Percentiles rank a stretch among this genome's conserved stretches.
phyloP scores from a whole-genome alignment of 2,797 vertebrate species.

The Enteromius fasciolatus region DNA sequence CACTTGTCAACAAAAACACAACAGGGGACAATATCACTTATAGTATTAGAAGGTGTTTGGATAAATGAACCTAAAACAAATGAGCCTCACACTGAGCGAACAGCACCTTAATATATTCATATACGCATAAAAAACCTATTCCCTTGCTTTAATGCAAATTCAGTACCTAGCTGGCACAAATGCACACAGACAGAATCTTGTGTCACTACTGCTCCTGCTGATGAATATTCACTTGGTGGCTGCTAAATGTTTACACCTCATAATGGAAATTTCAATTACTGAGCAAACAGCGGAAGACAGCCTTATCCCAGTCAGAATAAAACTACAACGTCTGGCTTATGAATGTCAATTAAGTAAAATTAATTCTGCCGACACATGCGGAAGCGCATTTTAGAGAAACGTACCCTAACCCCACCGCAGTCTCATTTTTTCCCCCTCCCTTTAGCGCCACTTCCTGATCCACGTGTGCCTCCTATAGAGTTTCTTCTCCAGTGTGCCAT shows the following conservation, averaged over 20 bases:
- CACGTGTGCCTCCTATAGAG: neutral
- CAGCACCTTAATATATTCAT: constrained; percentile 63
- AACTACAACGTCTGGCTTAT: constrained; percentile 77
- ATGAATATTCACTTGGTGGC: constrained; percentile 86
- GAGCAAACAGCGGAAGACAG: constrained; percentile 83
- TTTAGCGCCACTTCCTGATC: constrained; percentile 18
- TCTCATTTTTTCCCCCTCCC: constrained; percentile 29
- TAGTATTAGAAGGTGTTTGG: neutral
- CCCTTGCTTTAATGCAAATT: constrained; percentile 57
- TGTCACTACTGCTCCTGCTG: constrained; percentile 65
- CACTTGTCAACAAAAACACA: neutral
- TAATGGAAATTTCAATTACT: constrained; percentile 87
- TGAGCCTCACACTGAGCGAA: neutral
- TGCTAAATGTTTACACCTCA: constrained; percentile 84
- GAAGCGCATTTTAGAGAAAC: constrained; percentile 69
- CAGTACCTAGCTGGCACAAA: constrained; percentile 26
- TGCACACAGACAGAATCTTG: constrained; percentile 71
- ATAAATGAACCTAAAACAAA: neutral
- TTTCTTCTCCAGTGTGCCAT: constrained; percentile 9
- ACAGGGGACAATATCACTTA: neutral
- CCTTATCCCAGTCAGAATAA: constrained; percentile 75
- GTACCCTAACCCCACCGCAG: neutral
- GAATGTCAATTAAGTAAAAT: constrained; percentile 84
- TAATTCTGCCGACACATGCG: constrained; percentile 80
- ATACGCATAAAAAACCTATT: constrained; percentile 70